Percentiles rank a stretch among this genome's conserved stretches.
Conservation (phyloP, 2,797 vertebrate species). For the Crocodylus rhombifer region DNA sequence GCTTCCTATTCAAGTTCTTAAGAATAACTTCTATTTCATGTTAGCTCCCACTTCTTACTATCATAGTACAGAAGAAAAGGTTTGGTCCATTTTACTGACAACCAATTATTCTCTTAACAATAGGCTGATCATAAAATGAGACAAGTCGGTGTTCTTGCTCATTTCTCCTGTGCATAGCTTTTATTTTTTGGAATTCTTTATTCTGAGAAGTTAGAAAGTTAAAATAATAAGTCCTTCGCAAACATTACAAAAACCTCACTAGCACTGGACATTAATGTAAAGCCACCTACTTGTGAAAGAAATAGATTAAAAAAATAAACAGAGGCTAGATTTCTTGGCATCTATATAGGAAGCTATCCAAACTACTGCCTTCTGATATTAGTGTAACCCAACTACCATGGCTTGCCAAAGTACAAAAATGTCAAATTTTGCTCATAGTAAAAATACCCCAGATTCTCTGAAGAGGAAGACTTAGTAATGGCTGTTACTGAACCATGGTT, state of each 20-base stretch:
- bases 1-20: slow-evolving; percentile 20
- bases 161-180: neutral
- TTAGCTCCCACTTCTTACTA: slow-evolving; percentile 17
- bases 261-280: neutral
- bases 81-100: slow-evolving; percentile 1
- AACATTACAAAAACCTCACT: neutral
- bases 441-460: neutral
- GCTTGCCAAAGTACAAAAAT: neutral
- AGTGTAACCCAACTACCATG: neutral
- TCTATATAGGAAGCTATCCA: neutral
- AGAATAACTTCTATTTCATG: neutral
- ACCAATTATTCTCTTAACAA: neutral
- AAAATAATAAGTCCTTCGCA: neutral
- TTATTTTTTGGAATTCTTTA: neutral
- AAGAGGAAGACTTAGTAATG: neutral
- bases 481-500: too few relatives aligned
- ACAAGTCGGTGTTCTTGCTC: neutral
- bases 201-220: neutral
- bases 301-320: neutral
- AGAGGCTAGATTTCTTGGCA: neutral
- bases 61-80: slow-evolving; percentile 13
- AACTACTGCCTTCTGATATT: neutral
- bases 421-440: neutral
- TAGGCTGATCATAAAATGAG: slow-evolving; percentile 13
- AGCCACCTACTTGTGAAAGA: neutral